Base-by-base conservation (phyloP, 2,113 vertebrate genomes). In the Fregetta grallaria region DNA sequence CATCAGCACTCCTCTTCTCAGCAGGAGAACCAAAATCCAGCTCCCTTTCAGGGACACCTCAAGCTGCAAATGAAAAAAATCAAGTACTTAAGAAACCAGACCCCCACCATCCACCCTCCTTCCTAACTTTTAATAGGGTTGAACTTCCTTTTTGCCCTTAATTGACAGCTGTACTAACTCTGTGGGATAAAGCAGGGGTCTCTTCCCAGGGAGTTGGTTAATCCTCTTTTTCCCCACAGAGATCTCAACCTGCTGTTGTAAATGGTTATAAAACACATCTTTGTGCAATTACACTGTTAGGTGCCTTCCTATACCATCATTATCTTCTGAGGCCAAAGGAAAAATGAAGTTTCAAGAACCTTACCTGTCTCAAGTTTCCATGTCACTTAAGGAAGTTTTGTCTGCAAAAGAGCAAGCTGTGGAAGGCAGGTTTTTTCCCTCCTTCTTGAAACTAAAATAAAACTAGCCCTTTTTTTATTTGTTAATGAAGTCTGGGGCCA, bases 11-110 rank as follows among this genome's bases (percentile, higher is more conserved):
- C 11, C 29, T 17, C 63, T 18, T 34, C 23, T 5, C 68, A 18
- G 4, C 25, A 38, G 2, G 7, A 9, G 1, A 26, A 1, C 4
- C 27, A 59, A 26, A 40, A 42, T 38, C 3, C 20, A 34, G 4
- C 21, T 27, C 26, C 17, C 25, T 22, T 20, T 29, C n/a, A 11
- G 17, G 15, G 4, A 11, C 10, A 3, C 13, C 3, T 12, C 15
- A 13, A 70, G 9, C 25, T 49, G 1, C 22, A 90, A 61, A 18
- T 3, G 6, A 21, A 34, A 81, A 1, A 32, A 63, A 50, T 38
- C 7, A 74, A 66, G 8, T 18, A 50, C 11, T 44, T 20, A 27
- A 61, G 5, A 56, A 65, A 1, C 3, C 23, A 21, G 0, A 30
- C 13, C 4, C 14, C 18, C 45, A 30, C 5, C 19, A 16, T 3